Conservation (phyloP, 2,888 invertebrate species). For the Arrhopalites spinosus region DNA sequence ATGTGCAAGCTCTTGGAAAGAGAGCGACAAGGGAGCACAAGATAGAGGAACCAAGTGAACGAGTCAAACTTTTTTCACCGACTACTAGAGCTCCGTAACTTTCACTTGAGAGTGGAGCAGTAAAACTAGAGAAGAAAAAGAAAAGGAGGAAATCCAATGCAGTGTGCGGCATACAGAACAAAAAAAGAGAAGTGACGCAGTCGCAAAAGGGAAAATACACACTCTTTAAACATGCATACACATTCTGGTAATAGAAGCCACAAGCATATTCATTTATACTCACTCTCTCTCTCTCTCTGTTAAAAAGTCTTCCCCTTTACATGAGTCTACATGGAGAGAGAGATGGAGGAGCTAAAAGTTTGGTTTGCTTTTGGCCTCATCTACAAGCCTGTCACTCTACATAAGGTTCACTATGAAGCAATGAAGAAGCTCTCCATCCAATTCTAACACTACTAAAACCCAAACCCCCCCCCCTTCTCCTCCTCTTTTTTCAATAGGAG, state of each 20-base stretch:
- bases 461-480: too few relatives aligned
- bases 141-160: neutral
- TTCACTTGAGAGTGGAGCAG: neutral
- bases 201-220: too few relatives aligned
- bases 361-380: neutral
- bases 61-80: neutral
- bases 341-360: neutral
- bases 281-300: neutral
- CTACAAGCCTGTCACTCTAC: neutral
- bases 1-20: too few relatives aligned
- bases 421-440: neutral
- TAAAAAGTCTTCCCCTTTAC: slow-evolving; percentile 1
- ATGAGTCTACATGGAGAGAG: neutral
- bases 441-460: neutral
- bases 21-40: too few relatives aligned
- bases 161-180: neutral
- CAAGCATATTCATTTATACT: neutral
- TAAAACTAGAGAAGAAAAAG: neutral
- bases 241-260: neutral
- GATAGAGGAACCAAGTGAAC: too few relatives aligned
- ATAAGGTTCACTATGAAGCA: neutral
- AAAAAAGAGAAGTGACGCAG: neutral
- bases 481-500: too few relatives aligned
- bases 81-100: neutral
- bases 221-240: neutral